Conservation (phyloP, 2,113 vertebrate genomes). For the Gorsachius goisagi region DNA sequence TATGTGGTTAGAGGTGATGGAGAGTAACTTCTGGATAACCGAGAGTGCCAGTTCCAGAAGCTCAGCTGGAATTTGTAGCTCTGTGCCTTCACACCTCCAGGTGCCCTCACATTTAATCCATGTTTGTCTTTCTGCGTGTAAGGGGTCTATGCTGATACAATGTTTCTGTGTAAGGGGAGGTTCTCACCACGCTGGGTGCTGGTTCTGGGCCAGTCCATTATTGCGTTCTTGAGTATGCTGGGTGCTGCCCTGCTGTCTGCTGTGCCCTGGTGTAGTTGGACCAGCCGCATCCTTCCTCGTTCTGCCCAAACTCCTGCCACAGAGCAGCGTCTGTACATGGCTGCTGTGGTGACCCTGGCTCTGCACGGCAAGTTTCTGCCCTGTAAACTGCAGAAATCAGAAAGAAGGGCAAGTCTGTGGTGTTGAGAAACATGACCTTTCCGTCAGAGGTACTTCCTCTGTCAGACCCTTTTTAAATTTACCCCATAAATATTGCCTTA, state of each 20-base stretch:
- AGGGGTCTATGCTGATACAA: background rate
- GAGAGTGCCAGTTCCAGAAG: background rate
- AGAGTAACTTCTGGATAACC: background rate
- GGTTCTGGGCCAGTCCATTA: rapidly evolving
- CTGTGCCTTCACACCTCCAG: background rate
- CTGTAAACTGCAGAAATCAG: background rate
- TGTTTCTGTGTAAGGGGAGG: rapidly evolving
- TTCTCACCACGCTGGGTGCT: rapidly evolving
- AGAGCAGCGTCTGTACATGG: rapidly evolving
- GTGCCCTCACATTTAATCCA: rapidly evolving
- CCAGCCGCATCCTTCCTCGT: background rate
- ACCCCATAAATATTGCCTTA: background rate
- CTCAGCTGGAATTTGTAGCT: rapidly evolving
- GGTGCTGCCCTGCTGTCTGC: background rate
- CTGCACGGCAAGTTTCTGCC: background rate
- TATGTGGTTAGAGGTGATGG: background rate
- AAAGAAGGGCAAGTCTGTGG: background rate
- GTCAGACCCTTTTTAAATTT: background rate
- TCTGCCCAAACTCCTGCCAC: background rate
- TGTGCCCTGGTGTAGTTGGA: rapidly evolving
- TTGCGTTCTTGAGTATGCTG: rapidly evolving
- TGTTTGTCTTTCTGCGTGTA: background rate
- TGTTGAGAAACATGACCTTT: background rate
- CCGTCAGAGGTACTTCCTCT: background rate
- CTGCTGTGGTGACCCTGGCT: background rate